Base-by-base conservation (phyloP, 2,797 vertebrate genomes). In the Chanos chanos region DNA sequence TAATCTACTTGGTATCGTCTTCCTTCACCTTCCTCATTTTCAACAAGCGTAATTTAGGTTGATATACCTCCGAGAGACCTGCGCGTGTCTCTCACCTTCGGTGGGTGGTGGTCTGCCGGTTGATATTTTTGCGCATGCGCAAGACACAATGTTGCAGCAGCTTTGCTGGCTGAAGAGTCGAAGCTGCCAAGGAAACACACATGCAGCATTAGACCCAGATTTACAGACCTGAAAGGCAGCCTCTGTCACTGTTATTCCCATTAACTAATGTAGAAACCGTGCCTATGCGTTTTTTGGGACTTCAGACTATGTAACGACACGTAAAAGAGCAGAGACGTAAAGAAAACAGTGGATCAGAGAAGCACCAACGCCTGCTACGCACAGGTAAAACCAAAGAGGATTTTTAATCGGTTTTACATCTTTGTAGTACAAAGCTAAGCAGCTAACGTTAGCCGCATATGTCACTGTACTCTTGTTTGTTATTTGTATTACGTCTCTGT, bases 101-200 rank as follows among this genome's bases (percentile, higher is more conserved):
- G 77, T 79, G 77, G 82, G 77, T 65, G 79, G 76, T 66, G 81
- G 50, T 71, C 63, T 79, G 68, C 75, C 59, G 49, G 28, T 22
- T 12, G 3, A 1, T n/a, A n/a, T n/a, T 0, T 1, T 2, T 0
- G n/a, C 85, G 82, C 86, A 80, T 76, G 85, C 86, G 82, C 72
- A 1, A 4, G 67, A 4, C 25, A 3, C 44, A 24, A 40, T 51
- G 71, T 66, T 73, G 73, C 81, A 81, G 78, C 81, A 62, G 51
- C 77, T 58, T 68, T n/a, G 15, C 36, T 21, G 40, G 49, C 61
- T 52, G 59, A 60, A 43, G 61, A 73, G 66, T 58, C 36, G 77
- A 82, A 77, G 87, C 86, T 89, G 84, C 86, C 86, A 83, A 83
- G 87, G 87, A 86, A 87, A 90, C 86, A 80, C 68, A 78, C 79